Evolutionary conservation across 1,140 invertebrate genomes (phyloP).

Genomic region (Calliopsis andreniformis): DNA sequence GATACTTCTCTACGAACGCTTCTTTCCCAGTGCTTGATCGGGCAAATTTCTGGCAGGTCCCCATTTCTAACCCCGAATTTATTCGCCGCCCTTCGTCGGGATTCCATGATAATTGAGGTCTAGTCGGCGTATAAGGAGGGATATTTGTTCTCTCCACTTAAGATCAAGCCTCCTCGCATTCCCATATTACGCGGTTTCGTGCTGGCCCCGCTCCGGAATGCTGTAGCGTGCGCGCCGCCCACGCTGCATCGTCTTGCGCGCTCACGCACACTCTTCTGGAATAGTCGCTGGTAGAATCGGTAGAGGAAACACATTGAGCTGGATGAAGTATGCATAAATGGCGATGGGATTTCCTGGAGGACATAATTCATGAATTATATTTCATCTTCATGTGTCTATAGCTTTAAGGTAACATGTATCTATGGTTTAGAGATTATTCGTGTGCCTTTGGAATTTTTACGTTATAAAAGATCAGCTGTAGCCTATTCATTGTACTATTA

Average conservation of each 20-base stretch:
- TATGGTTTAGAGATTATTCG: too few species aligned
- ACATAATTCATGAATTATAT: too few species aligned
- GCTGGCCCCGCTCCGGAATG: conserved; percentile 56
- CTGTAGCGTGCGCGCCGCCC: conserved; percentile 70
- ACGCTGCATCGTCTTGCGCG: conserved; percentile 55
- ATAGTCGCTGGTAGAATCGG: too few species aligned
- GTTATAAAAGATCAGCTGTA: too few species aligned
- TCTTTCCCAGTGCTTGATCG: conserved; percentile 37
- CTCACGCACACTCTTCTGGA: conserved; percentile 37
- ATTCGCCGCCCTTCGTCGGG: conserved; percentile 54
- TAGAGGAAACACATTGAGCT: too few species aligned
- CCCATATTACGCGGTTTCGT: conserved; percentile 71
- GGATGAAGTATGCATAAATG: too few species aligned
- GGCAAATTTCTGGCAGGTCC: conserved; percentile 23
- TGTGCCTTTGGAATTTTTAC: too few species aligned
- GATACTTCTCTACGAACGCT: not conserved
- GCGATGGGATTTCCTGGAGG: too few species aligned
- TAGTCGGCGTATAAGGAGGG: conserved; percentile 49
- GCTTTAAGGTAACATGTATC: too few species aligned
- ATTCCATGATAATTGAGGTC: conserved; percentile 73
- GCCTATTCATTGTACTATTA: too few species aligned
- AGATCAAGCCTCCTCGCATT: conserved; percentile 67
- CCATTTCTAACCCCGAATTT: conserved; percentile 57
- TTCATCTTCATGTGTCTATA: too few species aligned
- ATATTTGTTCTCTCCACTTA: conserved; percentile 71